Base-by-base conservation (phyloP, 1,140 invertebrate species). In the Lithobius niger region DNA sequence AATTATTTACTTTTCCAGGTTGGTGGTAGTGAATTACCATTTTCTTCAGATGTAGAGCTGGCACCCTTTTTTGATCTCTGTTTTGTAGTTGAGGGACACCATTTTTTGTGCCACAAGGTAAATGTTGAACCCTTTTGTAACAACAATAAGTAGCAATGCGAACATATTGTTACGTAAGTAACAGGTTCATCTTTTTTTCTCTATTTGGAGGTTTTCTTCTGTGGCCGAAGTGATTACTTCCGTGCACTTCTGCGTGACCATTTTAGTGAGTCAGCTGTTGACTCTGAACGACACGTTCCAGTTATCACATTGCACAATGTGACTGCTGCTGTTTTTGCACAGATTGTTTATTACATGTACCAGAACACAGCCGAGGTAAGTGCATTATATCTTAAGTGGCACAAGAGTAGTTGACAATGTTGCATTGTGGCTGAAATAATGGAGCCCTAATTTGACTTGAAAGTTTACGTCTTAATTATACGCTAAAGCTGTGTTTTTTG, bases 181-280 rank as follows among this genome's bases (percentile, higher is more conserved):
- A n/a, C 6, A 36, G 6, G 31, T 36, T 6, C 31, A 10, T 36
- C n/a, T 36, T 36, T 10, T 36, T 10, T 36, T 6, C n/a, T 6
- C 31, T 36, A 10, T 36, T 36, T 36, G 31, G n/a, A 75, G 74
- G 67, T 66, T 19, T 77, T 77, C 63, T 70, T 77, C 61, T 74
- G 68, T 65, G 67, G 65, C 3, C 58, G 76, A 48, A 77, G 76
- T 65, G 75, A 76, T 44, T 78, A 76, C 61, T 77, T 78, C 58
- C 65, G 69, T 58, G 74, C 73, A 10, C 55, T 77, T 18, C 22
- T 77, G 2, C 54, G 62, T 26, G 73, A 77, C 57, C 74, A 75
- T 58, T 77, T 77, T 64, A 61, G 66, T 36, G 76, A 78, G 62
- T 60, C 62, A 4, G 60, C 53, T 22, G 63, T 64, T 26, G 54